Base-by-base conservation (phyloP, 64 coral and sea anemone genomes). In the Platygyra sinensis region DNA sequence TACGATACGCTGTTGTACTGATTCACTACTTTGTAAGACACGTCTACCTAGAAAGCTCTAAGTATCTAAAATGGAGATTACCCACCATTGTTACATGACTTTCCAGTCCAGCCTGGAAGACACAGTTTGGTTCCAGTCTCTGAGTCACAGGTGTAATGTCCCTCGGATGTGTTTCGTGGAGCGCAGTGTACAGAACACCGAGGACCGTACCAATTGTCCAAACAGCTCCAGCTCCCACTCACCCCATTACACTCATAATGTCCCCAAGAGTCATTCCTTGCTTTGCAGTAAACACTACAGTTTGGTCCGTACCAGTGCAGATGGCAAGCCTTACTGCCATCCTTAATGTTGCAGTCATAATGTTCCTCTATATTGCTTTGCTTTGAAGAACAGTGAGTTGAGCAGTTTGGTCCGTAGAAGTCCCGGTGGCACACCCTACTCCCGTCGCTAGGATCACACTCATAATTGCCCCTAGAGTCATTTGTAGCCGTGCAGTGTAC, bases 121-220 rank as follows among this genome's bases (percentile, higher is more conserved):
- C 93, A 94, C 74, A 91, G 27, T 52, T 87, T 91, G 11, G 65
- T 63, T 51, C 93, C 93, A 30, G 82, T 94, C 38, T 17, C 28
- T 3, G 10, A 6, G 52, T 94, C 83, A 79, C 93, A 94, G 4
- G 75, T 91, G 62, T 91, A 94, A 60, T 94, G 93, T 22, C 80
- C 89, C 49, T 74, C 30, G 29, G 74, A 72, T 51, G 85, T 39
- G 27, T 91, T 30, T 12, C 33, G 29, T 60, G 89, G 72, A 30
- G 2, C 4, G 24, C 89, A 91, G 27, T 75, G 14, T 14, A 76
- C 81, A 11, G 31, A 25, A 28, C 89, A 91, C 22, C 39, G 63
- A 24, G 24, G 62, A 62, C 80, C 79, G 27, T 86, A 86, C 79
- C 81, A 91, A 55, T 77, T 61, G 14, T 32, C 60, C n/a, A 67